Conservation (phyloP, 2,797 vertebrate genomes). For the Sus cebifrons region DNA sequence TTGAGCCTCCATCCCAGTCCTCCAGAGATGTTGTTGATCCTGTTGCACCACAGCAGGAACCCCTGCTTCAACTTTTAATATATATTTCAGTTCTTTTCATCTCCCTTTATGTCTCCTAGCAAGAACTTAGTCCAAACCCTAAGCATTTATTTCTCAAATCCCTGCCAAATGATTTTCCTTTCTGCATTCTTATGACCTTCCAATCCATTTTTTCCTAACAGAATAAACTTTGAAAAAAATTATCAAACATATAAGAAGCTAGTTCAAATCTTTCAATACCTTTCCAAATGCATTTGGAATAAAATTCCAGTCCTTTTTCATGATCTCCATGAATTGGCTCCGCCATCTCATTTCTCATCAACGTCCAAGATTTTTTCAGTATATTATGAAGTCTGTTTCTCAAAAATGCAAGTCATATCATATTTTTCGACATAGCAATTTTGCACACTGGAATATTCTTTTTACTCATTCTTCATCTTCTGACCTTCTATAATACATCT, state of each 20-base stretch:
- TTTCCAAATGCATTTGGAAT: background rate
- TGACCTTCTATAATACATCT: background rate
- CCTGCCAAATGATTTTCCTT: background rate
- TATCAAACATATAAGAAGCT: conserved; percentile 6
- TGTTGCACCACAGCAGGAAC: no score
- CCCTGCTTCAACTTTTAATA: background rate
- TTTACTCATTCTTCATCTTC: background rate
- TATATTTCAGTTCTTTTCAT: background rate
- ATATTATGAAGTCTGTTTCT: background rate
- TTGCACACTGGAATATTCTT: background rate
- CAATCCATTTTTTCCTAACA: background rate
- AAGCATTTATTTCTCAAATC: conserved; percentile 32
- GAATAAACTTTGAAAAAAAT: background rate
- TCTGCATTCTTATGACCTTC: background rate
- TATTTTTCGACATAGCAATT: background rate
- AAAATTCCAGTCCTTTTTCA: background rate
- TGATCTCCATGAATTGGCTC: background rate
- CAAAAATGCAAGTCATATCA: background rate
- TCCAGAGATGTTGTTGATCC: no score
- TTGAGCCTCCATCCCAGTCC: no score
- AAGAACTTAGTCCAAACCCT: background rate
- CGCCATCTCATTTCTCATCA: background rate
- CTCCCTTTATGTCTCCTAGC: background rate
- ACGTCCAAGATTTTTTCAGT: background rate
- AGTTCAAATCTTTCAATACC: background rate